These are phyloP conservation scores for Phoebastria nigripes DNA, from an alignment of 2,797 vertebrate species.

Conservation along the genomic window DNA sequence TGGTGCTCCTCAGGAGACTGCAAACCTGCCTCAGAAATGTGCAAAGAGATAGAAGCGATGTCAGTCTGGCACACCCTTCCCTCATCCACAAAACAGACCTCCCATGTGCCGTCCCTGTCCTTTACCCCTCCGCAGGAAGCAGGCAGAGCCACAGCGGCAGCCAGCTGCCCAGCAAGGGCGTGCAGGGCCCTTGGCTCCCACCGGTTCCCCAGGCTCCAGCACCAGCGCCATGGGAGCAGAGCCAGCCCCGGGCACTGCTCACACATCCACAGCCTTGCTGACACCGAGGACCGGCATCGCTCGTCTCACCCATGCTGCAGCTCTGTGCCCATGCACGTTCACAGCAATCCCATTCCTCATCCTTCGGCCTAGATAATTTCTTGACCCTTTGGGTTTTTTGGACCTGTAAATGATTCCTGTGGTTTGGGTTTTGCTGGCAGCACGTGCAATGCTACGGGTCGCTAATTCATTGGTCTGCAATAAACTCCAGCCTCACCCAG, in stretches of 20 bases:
- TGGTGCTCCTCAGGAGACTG: background rate
- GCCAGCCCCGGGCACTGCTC: background rate
- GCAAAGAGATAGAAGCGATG: background rate
- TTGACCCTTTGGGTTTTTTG: background rate
- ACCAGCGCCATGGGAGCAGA: background rate
- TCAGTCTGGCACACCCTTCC: background rate
- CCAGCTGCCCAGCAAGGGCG: background rate
- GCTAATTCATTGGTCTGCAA: background rate
- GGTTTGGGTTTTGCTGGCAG: background rate
- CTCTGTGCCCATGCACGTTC: background rate
- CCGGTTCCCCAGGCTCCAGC: background rate
- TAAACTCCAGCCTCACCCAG: background rate
- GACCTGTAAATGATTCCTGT: background rate
- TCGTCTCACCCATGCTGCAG: background rate
- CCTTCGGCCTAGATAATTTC: background rate
- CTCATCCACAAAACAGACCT: background rate
- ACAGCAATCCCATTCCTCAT: background rate
- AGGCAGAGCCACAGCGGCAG: background rate
- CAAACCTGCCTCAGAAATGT: background rate
- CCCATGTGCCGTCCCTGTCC: rapidly evolving
- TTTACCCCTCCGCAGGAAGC: background rate
- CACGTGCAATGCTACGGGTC: rapidly evolving
- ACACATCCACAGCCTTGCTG: background rate
- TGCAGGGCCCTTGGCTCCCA: background rate
- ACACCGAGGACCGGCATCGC: background rate